phyloP scores from a whole-genome alignment of 2,888 invertebrate genomes.

The Eilema depressum region DNA sequence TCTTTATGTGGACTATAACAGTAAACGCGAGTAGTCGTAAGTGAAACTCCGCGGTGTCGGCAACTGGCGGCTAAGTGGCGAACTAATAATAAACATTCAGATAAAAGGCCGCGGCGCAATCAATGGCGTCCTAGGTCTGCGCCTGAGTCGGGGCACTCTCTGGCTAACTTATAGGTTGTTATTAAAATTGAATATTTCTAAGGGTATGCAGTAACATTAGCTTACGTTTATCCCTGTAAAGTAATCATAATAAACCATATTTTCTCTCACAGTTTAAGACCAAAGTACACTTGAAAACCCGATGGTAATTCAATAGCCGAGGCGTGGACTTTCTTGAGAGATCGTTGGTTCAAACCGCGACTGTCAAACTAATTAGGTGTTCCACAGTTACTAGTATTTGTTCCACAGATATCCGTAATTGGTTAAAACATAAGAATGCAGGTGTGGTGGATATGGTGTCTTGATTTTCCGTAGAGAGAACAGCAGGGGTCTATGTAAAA shows the following conservation, averaged over 20 bases:
- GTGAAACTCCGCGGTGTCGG: conserved; percentile 15
- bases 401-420: too few relatives aligned
- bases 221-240: background rate
- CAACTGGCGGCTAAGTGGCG: conserved; percentile 36
- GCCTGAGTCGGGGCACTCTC: conserved; percentile 7
- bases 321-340: background rate
- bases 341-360: background rate
- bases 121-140: conserved; percentile 44
- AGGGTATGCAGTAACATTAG: background rate
- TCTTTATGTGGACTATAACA: conserved; percentile 21
- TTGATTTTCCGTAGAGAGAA: background rate
- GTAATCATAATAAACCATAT: background rate
- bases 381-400: background rate
- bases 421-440: background rate
- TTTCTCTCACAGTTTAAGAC: background rate
- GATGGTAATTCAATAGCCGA: background rate
- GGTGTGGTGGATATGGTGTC: background rate
- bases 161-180: background rate
- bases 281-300: background rate
- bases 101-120: conserved; percentile 58
- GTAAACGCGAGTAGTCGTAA: conserved; percentile 19
- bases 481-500: background rate
- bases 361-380: background rate
- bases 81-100: conserved; percentile 48
- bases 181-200: background rate